phyloP scores from a whole-genome alignment of 2,797 vertebrate genomes.

The Gymnothorax reevesii region DNA sequence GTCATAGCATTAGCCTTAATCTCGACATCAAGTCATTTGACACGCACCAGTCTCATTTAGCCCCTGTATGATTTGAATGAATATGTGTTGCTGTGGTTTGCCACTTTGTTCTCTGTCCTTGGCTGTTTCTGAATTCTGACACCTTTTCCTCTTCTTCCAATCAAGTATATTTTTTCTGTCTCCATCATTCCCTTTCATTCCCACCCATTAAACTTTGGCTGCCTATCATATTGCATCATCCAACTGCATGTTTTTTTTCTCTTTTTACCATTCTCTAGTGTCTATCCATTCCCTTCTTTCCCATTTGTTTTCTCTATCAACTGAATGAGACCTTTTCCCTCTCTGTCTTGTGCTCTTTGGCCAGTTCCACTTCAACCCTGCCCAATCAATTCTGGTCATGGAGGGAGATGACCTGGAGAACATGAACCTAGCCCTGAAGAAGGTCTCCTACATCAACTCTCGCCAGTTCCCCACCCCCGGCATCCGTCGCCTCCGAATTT shows the following conservation, averaged over 20 bases:
- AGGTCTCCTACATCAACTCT: slow-evolving; percentile 96
- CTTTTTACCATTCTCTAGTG: background rate
- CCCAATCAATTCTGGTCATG: slow-evolving; percentile 92
- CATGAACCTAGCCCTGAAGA: slow-evolving; percentile 86
- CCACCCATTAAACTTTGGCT: background rate
- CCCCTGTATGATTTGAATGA: background rate
- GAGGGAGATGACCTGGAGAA: slow-evolving; percentile 92
- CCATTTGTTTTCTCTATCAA: background rate
- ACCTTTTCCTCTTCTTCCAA: background rate
- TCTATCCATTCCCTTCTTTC: background rate
- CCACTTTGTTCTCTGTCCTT: background rate
- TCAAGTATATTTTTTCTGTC: slow-evolving; percentile 2
- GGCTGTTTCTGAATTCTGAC: background rate
- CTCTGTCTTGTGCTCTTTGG: slow-evolving; percentile 31
- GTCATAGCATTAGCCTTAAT: background rate
- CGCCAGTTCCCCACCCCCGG: slow-evolving; percentile 90
- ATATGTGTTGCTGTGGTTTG: background rate
- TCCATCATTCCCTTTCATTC: background rate
- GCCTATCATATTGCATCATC: background rate
- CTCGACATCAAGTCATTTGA: background rate
- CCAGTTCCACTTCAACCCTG: slow-evolving; percentile 97
- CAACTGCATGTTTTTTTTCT: background rate
- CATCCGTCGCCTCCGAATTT: slow-evolving; percentile 82
- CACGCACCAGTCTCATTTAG: background rate
- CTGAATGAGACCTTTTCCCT: background rate